Conservation (phyloP, 1,140 invertebrate species). For the Ceratosolen solmsi region DNA sequence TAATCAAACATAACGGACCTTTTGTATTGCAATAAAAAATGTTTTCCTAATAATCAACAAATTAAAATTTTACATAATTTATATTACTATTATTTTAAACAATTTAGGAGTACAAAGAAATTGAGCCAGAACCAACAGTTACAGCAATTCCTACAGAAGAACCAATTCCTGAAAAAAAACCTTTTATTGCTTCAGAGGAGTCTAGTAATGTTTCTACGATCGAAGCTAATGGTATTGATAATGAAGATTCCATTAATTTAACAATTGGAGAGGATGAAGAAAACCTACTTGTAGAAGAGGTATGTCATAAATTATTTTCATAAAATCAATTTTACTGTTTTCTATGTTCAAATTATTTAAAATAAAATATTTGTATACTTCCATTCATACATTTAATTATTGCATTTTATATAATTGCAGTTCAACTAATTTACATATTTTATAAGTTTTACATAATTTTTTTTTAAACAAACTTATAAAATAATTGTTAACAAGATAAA, state of each 20-base stretch:
- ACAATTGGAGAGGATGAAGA: conserved; percentile 87
- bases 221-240: conserved; percentile 76
- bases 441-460: too few relatives aligned
- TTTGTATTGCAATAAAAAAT: too few relatives aligned
- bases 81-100: not conserved
- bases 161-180: conserved; percentile 42
- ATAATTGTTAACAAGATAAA: not conserved
- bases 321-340: too few relatives aligned
- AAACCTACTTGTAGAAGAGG: conserved; percentile 84
- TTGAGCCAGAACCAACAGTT: conserved; percentile 62
- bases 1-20: too few relatives aligned
- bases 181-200: conserved; percentile 43
- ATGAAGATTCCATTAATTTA: conserved; percentile 86
- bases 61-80: too few relatives aligned
- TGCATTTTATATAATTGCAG: too few relatives aligned
- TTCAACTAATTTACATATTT: too few relatives aligned
- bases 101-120: conserved; percentile 47
- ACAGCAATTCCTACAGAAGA: not conserved
- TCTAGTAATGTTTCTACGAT: conserved; percentile 54
- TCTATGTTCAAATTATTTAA: too few relatives aligned
- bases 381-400: too few relatives aligned
- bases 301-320: conserved; percentile 56
- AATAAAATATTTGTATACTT: too few relatives aligned
- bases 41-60: too few relatives aligned
- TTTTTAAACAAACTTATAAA: too few relatives aligned